Percentiles rank a stretch among this genome's conserved stretches.
phyloP scores from a whole-genome alignment of 2,888 invertebrate species.

The Tortrix viridana region DNA sequence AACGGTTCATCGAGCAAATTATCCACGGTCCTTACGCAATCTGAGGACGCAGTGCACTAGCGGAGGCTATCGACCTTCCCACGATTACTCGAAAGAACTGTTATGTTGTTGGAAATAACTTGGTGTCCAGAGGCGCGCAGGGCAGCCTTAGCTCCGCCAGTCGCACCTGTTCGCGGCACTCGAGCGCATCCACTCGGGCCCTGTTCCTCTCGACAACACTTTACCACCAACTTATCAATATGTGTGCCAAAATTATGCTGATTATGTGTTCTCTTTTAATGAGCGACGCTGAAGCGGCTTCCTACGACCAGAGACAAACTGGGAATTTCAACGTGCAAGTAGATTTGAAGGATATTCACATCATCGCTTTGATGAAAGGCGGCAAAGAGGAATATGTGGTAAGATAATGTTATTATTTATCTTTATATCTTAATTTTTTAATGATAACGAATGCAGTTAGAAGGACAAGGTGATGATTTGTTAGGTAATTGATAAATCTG shows the following conservation, averaged over 20 bases:
- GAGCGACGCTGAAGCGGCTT: conserved; percentile 50
- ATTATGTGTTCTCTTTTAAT: conserved; percentile 49
- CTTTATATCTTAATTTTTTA: too few relatives aligned
- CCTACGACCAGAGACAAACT: conserved; percentile 89
- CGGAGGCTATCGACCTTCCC: conserved; percentile 81
- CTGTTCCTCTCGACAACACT: conserved; percentile 25
- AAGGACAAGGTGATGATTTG: too few relatives aligned
- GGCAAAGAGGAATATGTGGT: conserved; percentile 86
- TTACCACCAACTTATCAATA: conserved; percentile 40
- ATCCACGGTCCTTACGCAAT: conserved; percentile 70
- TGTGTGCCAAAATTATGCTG: conserved; percentile 48
- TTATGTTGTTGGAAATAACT: conserved; percentile 82
- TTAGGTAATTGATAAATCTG: too few relatives aligned
- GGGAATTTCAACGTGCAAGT: conserved; percentile 92
- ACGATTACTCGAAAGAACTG: conserved; percentile 80
- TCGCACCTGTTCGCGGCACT: conserved; percentile 63
- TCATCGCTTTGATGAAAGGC: conserved; percentile 87
- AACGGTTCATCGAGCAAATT: conserved; percentile 53
- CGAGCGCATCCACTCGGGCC: conserved; percentile 52
- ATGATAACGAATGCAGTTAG: too few relatives aligned
- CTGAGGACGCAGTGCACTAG: conserved; percentile 67
- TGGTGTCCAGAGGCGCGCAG: conserved; percentile 64
- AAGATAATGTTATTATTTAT: conserved; percentile 43
- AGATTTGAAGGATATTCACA: conserved; percentile 90
- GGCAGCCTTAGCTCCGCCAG: conserved; percentile 60